Evolutionary conservation across 2,888 invertebrate species (phyloP).

Genomic region (Dolomedes plantarius): DNA sequence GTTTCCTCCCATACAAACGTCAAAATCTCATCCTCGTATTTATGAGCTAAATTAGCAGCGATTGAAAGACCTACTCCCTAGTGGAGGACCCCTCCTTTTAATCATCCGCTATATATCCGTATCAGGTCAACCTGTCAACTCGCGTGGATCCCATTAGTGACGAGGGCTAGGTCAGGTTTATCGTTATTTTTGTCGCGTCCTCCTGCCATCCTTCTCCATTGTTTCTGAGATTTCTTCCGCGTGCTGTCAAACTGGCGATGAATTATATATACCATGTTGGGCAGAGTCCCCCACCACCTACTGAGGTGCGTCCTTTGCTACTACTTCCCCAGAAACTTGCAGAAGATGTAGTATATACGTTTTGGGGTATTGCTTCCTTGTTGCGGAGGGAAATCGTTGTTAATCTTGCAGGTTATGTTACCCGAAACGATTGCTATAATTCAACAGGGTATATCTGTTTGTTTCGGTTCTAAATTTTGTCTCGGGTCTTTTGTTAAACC

Average conservation of each 20-base stretch:
- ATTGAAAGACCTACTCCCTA: no score
- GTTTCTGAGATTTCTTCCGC: slow-evolving; percentile 1
- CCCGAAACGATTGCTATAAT: no score
- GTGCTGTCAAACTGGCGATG: neutral
- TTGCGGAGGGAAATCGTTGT: no score
- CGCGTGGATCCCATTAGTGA: neutral
- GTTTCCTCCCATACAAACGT: neutral
- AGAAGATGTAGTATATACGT: no score
- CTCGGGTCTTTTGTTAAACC: no score
- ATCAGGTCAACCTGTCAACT: neutral
- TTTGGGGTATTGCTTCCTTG: no score
- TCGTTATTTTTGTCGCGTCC: neutral
- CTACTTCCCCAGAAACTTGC: slow-evolving; percentile 5
- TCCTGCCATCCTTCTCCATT: neutral
- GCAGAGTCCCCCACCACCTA: neutral
- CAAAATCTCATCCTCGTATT: neutral
- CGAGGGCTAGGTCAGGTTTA: neutral
- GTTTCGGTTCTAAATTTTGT: no score
- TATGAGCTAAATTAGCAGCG: neutral
- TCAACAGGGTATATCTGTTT: no score
- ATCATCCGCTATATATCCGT: neutral
- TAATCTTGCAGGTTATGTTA: no score
- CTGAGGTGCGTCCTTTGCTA: neutral
- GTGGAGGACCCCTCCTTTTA: neutral
- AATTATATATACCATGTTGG: neutral